Evolutionary conservation across 2,888 invertebrate species (phyloP), one percentile per base, ranked within the genome.

Genomic region (Zygogramma bicolorata): DNA sequence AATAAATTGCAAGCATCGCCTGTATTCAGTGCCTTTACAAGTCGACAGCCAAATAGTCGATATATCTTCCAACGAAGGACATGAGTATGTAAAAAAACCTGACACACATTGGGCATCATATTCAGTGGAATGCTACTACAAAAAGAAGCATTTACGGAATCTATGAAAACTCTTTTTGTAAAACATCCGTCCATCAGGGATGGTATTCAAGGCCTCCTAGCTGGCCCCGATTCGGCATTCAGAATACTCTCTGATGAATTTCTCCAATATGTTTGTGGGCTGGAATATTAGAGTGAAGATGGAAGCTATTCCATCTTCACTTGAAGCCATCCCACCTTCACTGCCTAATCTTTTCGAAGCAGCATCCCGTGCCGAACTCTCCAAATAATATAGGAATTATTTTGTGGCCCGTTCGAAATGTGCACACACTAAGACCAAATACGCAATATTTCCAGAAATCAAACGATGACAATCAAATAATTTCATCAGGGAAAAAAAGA

Each of bases 301-400:
- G 68, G 22, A 68, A 40, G 31, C 18, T 22, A n/a, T 46, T 68
- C 60, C 46, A 5, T 27, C 58, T 18, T 42, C 59, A 20, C 31
- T 70, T 5, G 59, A 70, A 10, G 46, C 65, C 4, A 70, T 70
- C 13, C 70, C 65, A 7, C 70, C 65, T 15, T 70, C 70, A 15
- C 4, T 40, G 15, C 38, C 70, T 6, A 42, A 70, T 65, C 40
- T 70, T 10, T 70, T 70, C 63, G 38, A 63, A 40, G 40, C 29
- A 10, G 40, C 20, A 10, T 8, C 63, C 18, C 29, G 63, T n/a
- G 46, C 69, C 18, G 73, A 73, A 18, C 40, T 73, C 2, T 34
- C 70, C 58, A 70, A 66, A 70, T 65, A 73, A 46, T 42, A 73
- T 65, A 20, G 73, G 61, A 22, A 15, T 4, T 70, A 22, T 49